Conservation (phyloP, 2,797 vertebrate species). For the Paguma larvata region DNA sequence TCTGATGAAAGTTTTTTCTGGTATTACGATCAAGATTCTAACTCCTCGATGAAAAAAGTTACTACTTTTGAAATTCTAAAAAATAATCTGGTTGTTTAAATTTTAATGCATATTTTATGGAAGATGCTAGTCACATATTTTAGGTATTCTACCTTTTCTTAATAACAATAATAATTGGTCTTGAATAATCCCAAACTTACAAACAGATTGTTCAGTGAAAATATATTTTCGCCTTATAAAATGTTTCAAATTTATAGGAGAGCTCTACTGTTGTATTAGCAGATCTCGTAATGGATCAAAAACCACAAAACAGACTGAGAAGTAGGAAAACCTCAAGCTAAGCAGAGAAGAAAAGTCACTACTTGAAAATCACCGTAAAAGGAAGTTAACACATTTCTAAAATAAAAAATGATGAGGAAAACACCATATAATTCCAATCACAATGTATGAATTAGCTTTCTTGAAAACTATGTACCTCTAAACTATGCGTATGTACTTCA, state of each 20-base stretch:
- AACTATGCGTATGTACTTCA: background rate
- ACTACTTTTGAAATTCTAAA: conserved; percentile 36
- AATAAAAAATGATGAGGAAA: conserved; percentile 56
- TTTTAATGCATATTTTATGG: conserved; percentile 44
- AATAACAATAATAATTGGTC: background rate
- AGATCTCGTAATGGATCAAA: background rate
- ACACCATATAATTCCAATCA: background rate
- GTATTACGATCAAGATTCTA: background rate
- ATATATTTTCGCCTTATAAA: conserved; percentile 36
- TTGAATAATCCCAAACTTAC: conserved; percentile 19
- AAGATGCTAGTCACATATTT: background rate
- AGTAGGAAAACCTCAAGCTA: background rate
- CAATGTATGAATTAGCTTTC: background rate
- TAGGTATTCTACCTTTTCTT: background rate
- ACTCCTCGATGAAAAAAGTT: background rate
- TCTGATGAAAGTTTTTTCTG: background rate
- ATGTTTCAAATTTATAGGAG: conserved; percentile 16
- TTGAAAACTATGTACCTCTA: background rate
- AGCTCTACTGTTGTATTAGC: background rate
- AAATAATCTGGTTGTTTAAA: conserved; percentile 40
- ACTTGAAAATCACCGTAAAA: conserved; percentile 27
- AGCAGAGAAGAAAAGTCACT: background rate
- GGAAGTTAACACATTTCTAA: conserved; percentile 23
- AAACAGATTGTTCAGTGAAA: background rate
- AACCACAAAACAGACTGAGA: background rate